A percentile compares a stretch with the other conserved stretches of the same genome.
phyloP scores from a whole-genome alignment of 2,113 vertebrate species.

The Candoia aspera region DNA sequence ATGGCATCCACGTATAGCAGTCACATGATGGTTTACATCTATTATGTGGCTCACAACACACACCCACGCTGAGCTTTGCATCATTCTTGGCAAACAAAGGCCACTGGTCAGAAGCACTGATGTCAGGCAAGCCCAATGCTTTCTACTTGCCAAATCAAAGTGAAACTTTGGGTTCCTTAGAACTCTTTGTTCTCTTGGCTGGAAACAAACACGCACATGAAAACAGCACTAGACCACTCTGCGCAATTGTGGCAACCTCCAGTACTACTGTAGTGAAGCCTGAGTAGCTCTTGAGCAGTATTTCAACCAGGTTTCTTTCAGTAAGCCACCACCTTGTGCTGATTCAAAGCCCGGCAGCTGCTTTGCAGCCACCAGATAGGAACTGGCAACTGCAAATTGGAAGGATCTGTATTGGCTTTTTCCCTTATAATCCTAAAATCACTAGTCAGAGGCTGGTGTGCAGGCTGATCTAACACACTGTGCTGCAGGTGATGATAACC shows the following conservation, averaged over 20 bases:
- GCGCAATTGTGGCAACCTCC: background rate
- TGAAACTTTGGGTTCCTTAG: conserved; percentile 33
- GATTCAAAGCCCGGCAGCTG: fast-evolving
- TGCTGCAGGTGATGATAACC: background rate
- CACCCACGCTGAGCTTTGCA: background rate
- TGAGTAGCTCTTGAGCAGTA: fast-evolving
- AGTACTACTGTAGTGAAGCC: fast-evolving
- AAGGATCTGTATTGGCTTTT: background rate
- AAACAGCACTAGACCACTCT: background rate
- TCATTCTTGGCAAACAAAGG: background rate
- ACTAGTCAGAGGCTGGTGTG: background rate
- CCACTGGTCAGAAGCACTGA: too few relatives aligned
- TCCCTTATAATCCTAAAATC: background rate
- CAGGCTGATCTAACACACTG: background rate
- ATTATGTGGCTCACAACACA: background rate
- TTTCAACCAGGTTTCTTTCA: fast-evolving
- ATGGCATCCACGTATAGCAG: background rate
- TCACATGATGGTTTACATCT: background rate
- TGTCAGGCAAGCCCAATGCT: background rate
- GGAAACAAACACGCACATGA: background rate
- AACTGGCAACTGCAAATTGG: background rate
- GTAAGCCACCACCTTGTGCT: background rate
- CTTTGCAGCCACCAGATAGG: background rate
- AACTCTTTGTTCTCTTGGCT: background rate
- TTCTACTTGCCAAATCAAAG: background rate